Conservation (phyloP, 2,797 vertebrate genomes). For the Notoglanidium macrostoma region DNA sequence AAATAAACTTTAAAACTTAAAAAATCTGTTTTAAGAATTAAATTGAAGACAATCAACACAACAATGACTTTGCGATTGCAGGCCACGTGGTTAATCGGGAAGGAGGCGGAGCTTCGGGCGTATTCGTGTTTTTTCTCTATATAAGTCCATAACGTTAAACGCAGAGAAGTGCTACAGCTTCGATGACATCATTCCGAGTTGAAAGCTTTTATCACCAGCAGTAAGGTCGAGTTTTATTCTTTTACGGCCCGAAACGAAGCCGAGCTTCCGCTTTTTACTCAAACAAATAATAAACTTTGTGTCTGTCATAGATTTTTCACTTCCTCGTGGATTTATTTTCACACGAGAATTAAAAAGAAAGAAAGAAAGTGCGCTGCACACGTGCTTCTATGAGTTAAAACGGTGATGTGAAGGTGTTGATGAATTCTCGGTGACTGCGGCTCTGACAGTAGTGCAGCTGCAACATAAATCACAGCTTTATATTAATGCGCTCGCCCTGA, state of each 20-base stretch:
- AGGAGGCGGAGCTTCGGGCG: neutral
- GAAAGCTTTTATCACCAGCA: neutral
- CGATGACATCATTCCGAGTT: neutral
- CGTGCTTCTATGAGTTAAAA: neutral
- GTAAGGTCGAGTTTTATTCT: neutral
- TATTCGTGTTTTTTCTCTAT: no score
- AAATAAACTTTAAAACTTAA: neutral
- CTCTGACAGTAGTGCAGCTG: conserved; percentile 39
- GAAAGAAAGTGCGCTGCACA: neutral
- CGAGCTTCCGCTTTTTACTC: neutral
- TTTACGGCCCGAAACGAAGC: neutral
- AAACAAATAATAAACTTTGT: neutral
- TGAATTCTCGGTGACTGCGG: conserved; percentile 4
- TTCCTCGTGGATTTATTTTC: conserved; percentile 17
- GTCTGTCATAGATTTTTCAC: neutral
- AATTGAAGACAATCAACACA: neutral
- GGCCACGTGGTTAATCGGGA: neutral
- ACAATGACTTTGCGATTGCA: neutral
- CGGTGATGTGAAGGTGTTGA: conserved; percentile 19
- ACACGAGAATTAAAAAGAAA: conserved; percentile 14
- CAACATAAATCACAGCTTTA: neutral
- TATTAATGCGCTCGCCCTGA: neutral
- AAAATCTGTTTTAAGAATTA: neutral
- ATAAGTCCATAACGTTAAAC: neutral
- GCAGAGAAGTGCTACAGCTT: no score